Conservation (phyloP, 1,140 invertebrate species). For the Neoseiulus cucumeris region DNA sequence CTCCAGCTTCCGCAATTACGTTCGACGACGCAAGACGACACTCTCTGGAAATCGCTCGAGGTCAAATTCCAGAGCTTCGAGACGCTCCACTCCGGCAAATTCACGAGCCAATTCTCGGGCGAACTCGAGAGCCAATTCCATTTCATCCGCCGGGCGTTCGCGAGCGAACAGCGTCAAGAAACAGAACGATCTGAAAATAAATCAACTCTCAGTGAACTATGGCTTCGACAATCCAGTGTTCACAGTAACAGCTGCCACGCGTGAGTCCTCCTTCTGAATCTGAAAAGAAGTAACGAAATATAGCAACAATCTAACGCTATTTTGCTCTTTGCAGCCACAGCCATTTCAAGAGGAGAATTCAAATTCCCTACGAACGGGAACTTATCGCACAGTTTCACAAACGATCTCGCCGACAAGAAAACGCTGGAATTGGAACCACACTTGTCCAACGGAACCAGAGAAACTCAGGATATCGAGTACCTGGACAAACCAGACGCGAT, state of each 20-base stretch:
- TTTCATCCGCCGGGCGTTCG: neutral
- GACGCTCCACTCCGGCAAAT: neutral
- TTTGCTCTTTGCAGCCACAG: too few relatives aligned
- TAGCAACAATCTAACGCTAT: too few relatives aligned
- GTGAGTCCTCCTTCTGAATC: neutral
- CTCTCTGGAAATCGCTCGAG: constrained; percentile 10
- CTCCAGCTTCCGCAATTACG: constrained; percentile 17
- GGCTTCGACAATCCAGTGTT: neutral
- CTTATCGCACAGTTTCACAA: too few relatives aligned
- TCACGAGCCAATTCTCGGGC: neutral
- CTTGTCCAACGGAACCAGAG: too few relatives aligned
- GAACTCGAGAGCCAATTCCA: constrained; percentile 1
- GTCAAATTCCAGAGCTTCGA: constrained; percentile 14
- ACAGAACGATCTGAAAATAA: neutral
- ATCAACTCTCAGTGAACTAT: neutral
- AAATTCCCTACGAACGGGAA: too few relatives aligned
- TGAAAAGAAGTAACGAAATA: too few relatives aligned
- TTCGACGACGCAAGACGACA: constrained; percentile 7
- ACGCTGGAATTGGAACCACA: too few relatives aligned
- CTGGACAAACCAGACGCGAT: too few relatives aligned
- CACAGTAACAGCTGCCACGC: neutral
- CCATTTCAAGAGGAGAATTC: too few relatives aligned
- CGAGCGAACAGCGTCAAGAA: neutral
- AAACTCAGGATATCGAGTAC: too few relatives aligned
- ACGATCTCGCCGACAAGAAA: too few relatives aligned